Base-by-base conservation (phyloP, 2,113 vertebrate species). In the Myiozetetes cayanensis region DNA sequence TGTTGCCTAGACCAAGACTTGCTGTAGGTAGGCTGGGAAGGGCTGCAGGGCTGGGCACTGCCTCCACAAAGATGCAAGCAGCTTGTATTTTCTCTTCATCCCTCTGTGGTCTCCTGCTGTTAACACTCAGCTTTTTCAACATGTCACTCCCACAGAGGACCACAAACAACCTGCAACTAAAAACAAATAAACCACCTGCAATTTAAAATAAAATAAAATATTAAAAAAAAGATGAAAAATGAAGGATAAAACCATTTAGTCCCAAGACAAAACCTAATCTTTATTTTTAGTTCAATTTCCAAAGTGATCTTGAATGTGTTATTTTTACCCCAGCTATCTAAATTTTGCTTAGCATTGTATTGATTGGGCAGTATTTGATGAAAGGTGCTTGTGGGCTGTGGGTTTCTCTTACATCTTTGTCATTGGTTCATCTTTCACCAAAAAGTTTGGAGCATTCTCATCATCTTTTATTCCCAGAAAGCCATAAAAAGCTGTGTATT, bases 281-380 rank as follows among this genome's bases (percentile, higher is more conserved):
- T 90, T 95, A 86, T 91, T 94, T 97, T 96, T 75, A 89, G 70
- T 46, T 50, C 55, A 2, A 39, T 84, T 93, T 96, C 61, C 87
- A 86, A 94, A 94, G 75, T 27, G 15, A 91, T 89, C 70, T 71
- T 88, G 30, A 85, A 56, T 28, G 55, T 28, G 87, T 87, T 97
- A 96, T 97, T 97, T 97, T 94, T 79, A 87, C 24, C 44, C 44
- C 23, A 84, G 31, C 3, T 27, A 39, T 70, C 75, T 67, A 92
- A 53, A 79, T 85, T 76, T 85, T 84, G n/a, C 76, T 96, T 90
- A 85, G 15, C 10, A 4, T 82, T 74, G 35, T 96, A 96, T 95
- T 37, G 84, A 96, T 91, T 61, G 44, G 23, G 55, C 65, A 89
- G 52, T 37, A 50, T 75, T 89, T 65, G 44, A 93, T 73, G 59